Conservation (phyloP, 2,888 invertebrate genomes). For the Drosophila imparisetae region DNA sequence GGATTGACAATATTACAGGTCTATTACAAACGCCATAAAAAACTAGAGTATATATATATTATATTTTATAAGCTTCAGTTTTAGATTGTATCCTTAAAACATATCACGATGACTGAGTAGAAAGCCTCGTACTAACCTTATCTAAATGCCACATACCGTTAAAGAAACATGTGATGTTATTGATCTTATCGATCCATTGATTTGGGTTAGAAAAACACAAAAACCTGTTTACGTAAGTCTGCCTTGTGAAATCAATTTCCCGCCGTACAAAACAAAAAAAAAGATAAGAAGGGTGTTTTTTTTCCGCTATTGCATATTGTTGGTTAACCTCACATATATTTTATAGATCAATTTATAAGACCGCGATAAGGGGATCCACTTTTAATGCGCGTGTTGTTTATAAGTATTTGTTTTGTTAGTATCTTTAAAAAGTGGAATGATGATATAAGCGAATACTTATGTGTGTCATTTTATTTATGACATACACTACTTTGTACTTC, state of each 20-base stretch:
- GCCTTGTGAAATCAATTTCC: constrained; percentile 58
- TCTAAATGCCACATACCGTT: constrained; percentile 1
- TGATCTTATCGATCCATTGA: constrained; percentile 47
- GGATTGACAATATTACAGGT: neutral
- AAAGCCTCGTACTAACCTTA: neutral
- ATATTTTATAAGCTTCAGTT: neutral
- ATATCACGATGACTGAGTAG: neutral
- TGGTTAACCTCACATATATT: constrained; percentile 26
- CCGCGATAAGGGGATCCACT: constrained; percentile 57
- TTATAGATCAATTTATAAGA: constrained; percentile 55
- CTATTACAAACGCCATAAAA: neutral
- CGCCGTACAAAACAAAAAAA: constrained; percentile 18
- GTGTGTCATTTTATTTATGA: constrained; percentile 11
- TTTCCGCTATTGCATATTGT: constrained; percentile 21
- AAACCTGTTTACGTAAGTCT: constrained; percentile 45
- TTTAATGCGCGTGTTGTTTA: constrained; percentile 35
- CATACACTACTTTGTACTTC: neutral
- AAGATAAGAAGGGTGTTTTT: constrained; percentile 54
- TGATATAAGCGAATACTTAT: constrained; percentile 31
- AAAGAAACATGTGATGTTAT: constrained; percentile 41
- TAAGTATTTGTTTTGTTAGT: constrained; percentile 27
- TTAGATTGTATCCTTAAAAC: neutral
- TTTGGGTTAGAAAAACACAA: constrained; percentile 39
- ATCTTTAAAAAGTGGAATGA: constrained; percentile 13
- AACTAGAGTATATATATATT: neutral